Percentiles rank a stretch among this genome's conserved stretches.
Conservation (phyloP, 2,113 vertebrate species). For the Rhinoptilus africanus region DNA sequence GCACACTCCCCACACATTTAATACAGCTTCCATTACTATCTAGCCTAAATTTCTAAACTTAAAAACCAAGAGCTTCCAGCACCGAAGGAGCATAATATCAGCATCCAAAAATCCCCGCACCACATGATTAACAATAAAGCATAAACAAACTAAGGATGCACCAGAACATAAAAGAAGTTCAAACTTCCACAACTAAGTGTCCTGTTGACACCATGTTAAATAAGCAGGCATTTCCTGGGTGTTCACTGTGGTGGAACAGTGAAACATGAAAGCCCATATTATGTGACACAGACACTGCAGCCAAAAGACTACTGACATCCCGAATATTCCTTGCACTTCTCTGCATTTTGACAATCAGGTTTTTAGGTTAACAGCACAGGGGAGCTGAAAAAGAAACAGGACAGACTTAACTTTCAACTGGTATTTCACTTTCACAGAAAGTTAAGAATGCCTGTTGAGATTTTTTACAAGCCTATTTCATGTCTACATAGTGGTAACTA, state of each 20-base stretch:
- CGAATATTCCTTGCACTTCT: not conserved
- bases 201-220: not conserved
- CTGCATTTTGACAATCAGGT: not conserved
- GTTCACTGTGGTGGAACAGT: not conserved
- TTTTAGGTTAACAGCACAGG: not conserved
- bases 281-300: rapidly evolving
- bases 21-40: not conserved
- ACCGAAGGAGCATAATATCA: rapidly evolving
- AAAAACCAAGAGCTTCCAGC: not conserved
- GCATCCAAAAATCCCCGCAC: not conserved
- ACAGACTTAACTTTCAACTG: not conserved
- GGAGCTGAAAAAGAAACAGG: not conserved
- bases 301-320: not conserved
- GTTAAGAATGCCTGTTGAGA: not conserved
- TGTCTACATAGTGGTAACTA: rapidly evolving
- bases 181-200: not conserved
- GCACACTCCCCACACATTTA: not conserved
- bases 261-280: not conserved
- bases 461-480: not conserved
- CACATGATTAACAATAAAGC: not conserved
- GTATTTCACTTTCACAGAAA: not conserved
- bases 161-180: not conserved
- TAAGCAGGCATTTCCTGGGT: not conserved
- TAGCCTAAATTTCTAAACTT: not conserved
- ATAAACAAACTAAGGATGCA: not conserved